Base-by-base conservation (phyloP, 2,797 vertebrate genomes). In the Remorina albescens region DNA sequence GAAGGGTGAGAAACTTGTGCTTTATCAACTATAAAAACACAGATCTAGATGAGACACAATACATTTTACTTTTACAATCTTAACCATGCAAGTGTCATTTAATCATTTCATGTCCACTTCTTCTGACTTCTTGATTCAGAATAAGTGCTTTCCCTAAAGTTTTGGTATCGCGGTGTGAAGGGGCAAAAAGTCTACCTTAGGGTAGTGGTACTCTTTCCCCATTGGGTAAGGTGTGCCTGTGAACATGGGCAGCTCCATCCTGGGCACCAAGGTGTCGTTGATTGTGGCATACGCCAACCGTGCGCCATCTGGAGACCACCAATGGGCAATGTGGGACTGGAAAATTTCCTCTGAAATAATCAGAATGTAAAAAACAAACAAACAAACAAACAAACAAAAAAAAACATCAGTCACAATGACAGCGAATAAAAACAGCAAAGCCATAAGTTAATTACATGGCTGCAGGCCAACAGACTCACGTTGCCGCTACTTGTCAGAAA, bases 301-400 rank as follows among this genome's bases (percentile, higher is more conserved):
- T 4, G 97, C 96, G 0, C 98, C 97, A 46, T 99, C 97, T 0
- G 97, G 97, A 57, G 98, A 98, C 98, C 98, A 99, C 98, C 98
- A 99, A 55, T 99, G 98, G n/a, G 98, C 97, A 2, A 99, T 89
- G 19, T 98, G 95, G 64, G 95, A 97, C 90, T 96, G 96, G 87
- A 99, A 93, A 62, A 99, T 96, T 94, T 99, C 98, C 93, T 99
- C 98, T 99, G 91, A 4, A 76, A 67, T 15, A 80, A 42, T 0
- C 15, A 50, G 64, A 71, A 59, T 1, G n/a, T n/a, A n/a, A n/a
- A n/a, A n/a, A n/a, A n/a, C n/a, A n/a, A n/a, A n/a, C n/a, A n/a
- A n/a, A n/a, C n/a, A n/a, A n/a, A n/a, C n/a, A n/a, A n/a, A n/a
- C n/a, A n/a, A n/a, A n/a, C n/a, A n/a, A 39, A 66, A 59, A 56